Evolutionary conservation across 2,888 invertebrate genomes (phyloP).

Genomic region (Brachypterus glaber): DNA sequence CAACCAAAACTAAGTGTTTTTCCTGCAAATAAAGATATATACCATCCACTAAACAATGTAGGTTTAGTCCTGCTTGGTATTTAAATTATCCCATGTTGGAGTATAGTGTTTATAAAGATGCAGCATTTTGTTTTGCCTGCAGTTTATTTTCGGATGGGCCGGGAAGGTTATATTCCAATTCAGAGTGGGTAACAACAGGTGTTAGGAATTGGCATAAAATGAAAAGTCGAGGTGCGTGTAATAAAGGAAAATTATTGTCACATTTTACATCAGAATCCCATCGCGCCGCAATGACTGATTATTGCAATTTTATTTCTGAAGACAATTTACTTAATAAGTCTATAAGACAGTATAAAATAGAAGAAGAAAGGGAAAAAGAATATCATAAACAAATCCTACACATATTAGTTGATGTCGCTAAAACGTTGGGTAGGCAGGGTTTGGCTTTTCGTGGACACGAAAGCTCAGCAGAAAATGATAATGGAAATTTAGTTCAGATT

Average conservation of each 20-base stretch:
- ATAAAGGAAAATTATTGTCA: background rate
- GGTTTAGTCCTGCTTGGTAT: background rate
- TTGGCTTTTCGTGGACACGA: background rate
- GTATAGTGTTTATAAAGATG: background rate
- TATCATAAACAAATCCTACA: background rate
- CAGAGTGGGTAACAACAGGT: background rate
- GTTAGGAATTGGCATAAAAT: background rate
- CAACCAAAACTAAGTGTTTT: slow-evolving; percentile 1
- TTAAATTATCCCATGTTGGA: background rate
- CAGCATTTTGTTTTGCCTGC: background rate
- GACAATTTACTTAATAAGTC: background rate
- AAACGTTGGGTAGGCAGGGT: background rate
- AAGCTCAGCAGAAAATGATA: background rate
- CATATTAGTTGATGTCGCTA: background rate
- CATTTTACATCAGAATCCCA: background rate
- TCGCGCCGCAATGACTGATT: background rate
- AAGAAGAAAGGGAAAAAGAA: background rate
- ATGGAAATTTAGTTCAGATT: background rate
- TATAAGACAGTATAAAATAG: background rate
- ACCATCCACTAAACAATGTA: background rate
- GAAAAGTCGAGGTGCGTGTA: background rate
- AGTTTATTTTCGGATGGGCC: background rate
- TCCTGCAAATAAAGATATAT: too few relatives aligned
- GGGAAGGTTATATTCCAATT: background rate
- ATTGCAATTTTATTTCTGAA: background rate